Evolutionary conservation across 2,797 vertebrate genomes (phyloP).

Genomic region (Dallia pectoralis): DNA sequence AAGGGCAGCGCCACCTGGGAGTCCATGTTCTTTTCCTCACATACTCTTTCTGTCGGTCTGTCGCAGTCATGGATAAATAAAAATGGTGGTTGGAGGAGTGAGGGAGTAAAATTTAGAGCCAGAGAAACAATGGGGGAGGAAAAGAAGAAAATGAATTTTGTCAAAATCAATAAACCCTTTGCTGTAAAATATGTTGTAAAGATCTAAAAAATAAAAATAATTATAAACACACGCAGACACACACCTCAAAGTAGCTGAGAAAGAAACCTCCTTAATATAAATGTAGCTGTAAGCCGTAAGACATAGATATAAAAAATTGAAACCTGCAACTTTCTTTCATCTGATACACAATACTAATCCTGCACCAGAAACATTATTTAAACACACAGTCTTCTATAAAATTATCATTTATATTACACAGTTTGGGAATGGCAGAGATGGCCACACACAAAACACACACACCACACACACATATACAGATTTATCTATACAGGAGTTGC

Average conservation of each 20-base stretch:
- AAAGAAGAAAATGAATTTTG: constrained; percentile 9
- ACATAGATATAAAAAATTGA: background rate
- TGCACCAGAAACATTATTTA: background rate
- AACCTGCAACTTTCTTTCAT: background rate
- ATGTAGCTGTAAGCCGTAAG: too few relatives aligned
- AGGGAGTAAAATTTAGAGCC: background rate
- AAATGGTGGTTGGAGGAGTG: constrained; percentile 1
- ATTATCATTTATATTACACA: background rate
- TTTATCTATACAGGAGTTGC: too few relatives aligned
- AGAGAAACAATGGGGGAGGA: background rate
- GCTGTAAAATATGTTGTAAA: background rate
- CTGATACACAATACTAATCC: background rate
- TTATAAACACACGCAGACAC: background rate
- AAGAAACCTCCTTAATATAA: background rate
- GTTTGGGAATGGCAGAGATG: constrained; percentile 65
- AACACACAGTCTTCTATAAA: background rate
- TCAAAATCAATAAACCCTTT: background rate
- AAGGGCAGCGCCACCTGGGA: too few relatives aligned
- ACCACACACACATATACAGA: constrained; percentile 16
- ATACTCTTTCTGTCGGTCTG: constrained; percentile 21
- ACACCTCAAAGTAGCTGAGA: background rate
- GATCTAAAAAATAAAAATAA: background rate
- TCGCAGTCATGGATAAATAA: constrained; percentile 32
- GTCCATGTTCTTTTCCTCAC: constrained; percentile 12
- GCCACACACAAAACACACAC: constrained; percentile 10